A percentile compares a stretch with the other conserved stretches of the same genome.
phyloP scores from a whole-genome alignment of 2,797 vertebrate species.

The Sebastolobus altivelis region DNA sequence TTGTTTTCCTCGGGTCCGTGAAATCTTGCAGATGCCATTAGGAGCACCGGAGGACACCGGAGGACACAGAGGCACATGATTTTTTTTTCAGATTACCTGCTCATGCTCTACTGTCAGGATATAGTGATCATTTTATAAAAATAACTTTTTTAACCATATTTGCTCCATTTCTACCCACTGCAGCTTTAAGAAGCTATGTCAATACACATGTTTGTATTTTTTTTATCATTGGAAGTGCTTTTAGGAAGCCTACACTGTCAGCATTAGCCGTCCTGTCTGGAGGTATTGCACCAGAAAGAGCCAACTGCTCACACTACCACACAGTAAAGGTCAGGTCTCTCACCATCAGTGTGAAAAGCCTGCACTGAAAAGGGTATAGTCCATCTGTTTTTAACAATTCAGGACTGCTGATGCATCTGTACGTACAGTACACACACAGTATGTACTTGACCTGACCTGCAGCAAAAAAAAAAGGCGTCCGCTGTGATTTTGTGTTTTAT shows the following conservation, averaged over 20 bases:
- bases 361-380: slow-evolving; percentile 59
- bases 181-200: background rate
- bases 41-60: no score
- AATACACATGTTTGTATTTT: background rate
- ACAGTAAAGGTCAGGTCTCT: slow-evolving; percentile 77
- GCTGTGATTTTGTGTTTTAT: slow-evolving; percentile 73
- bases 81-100: no score
- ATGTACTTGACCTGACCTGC: slow-evolving; percentile 13
- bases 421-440: background rate
- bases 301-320: slow-evolving; percentile 47
- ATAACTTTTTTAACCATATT: no score
- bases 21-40: no score
- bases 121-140: no score
- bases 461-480: slow-evolving; percentile 13
- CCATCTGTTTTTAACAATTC: slow-evolving; percentile 53
- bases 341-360: slow-evolving; percentile 74
- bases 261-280: slow-evolving; percentile 42
- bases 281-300: slow-evolving; percentile 55
- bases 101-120: no score
- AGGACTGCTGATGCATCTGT: slow-evolving; percentile 29
- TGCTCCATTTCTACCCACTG: no score
- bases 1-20: no score
- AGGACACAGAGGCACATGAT: no score
- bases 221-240: background rate
- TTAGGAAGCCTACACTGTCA: background rate